Base-by-base conservation (phyloP, 2,888 invertebrate genomes). In the Biston betularia region DNA sequence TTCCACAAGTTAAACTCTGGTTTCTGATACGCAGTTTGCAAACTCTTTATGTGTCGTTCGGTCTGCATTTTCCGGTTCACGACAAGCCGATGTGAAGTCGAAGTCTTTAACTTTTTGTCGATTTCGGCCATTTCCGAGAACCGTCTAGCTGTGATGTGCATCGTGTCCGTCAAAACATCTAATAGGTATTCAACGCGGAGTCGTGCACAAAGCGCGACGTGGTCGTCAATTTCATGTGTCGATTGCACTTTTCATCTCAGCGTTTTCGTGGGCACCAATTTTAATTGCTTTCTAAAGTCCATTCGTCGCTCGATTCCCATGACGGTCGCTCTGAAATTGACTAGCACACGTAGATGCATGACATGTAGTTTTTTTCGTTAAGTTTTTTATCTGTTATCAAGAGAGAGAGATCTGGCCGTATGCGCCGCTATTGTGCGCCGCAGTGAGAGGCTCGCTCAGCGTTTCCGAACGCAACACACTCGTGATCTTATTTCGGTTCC, bases 311-410 rank as follows among this genome's bases (percentile, higher is more conserved):
- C 87, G 86, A 92, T 92, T 93, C 93, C 92, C 93, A 93, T 90
- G 93, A 89, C 92, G 86, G 89, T 85, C 88, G 87, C 89, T 88
- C 89, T 90, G 90, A 92, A 92, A 92, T 91, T 86, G 91, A 89
- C 90, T 87, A 89, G 89, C 92, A 92, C 91, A 92, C 92, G 91
- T 91, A 90, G 91, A 90, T 92, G 91, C 93, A 92, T 93, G 93
- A 93, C 93, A 91, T 91, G 93, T 92, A 89, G 90, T 90, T 93
- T 92, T 92, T 90, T 89, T 86, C 85, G 85, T 83, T 81, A 77
- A 67, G 71, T 75, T 74, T 91, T 90, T 89, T 80, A 72, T 76
- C 78, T 88, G 86, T 92, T 92, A 89, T 88, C 88, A 82, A 89
- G 88, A 89, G 89, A 89, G 89, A 89, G 90, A 92, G 74, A 74